Base-by-base conservation (phyloP, 37 sponge, comb jelly and placozoan genomes). In the Aphrocallistes beatrix region DNA sequence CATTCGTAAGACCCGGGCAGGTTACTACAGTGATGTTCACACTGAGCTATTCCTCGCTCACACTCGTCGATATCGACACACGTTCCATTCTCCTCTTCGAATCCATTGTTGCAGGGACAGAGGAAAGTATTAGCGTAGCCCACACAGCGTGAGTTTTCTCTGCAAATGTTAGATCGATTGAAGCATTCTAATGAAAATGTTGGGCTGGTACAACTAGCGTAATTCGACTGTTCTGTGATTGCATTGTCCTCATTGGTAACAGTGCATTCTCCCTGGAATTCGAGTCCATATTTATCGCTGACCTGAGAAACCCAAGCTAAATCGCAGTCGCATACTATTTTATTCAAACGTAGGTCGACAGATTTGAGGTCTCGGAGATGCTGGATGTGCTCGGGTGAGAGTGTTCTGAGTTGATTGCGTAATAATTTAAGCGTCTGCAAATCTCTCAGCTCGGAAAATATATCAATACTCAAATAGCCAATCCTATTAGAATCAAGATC, bases 181-280 rank as follows among this genome's bases (percentile, higher is more conserved):
- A 60, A 60, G n/a, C 75, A 60, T 13, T 60, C 75, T 25, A 60
- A 30, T 28, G 75, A 3, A 19, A 60, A 13, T 32, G 17, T 60
- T n/a, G n/a, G n/a, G 10, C n/a, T 30, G 1, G 21, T 13, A 60
- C 75, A 60, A 6, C 28, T 60, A 28, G n/a, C 75, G 75, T 60
- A 60, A 60, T 60, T 60, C 1, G 17, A 25, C 1, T 19, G 17
- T 21, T 60, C 75, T 19, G 34, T 60, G 34, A 60, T 60, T 13
- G 21, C 32, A 32, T 60, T 60, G 1, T 30, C 75, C 10, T 6
- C 21, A 30, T 60, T 60, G 25, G n/a, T 28, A 28, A 25, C 75
- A 60, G 34, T 60, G 75, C 75, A 60, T 60, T 60, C 75, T 60
- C 75, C 75, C n/a, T 60, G 28, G 75, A 60, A 60, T 28, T 60